Conservation (phyloP, 23 tunicate genomes). For the Halocynthia roretzi region DNA sequence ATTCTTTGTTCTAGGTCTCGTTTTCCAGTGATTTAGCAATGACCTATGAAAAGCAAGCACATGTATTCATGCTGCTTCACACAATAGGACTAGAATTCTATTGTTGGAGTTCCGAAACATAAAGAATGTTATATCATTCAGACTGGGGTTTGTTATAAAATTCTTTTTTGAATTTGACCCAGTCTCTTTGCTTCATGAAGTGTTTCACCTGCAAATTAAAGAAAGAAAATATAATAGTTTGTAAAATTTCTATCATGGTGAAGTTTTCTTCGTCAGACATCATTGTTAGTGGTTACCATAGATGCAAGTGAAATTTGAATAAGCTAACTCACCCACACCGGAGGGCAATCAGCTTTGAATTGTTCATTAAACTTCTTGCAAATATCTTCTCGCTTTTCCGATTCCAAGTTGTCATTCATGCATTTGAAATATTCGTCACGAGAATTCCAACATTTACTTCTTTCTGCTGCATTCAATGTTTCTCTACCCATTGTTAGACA, state of each 20-base stretch:
- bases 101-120: too few species aligned
- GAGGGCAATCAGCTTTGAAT: slow-evolving; percentile 73
- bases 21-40: too few species aligned
- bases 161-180: slow-evolving; percentile 81
- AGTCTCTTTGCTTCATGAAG: slow-evolving; percentile 43
- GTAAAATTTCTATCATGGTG: background rate
- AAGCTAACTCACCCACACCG: slow-evolving; percentile 57
- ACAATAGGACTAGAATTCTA: too few species aligned
- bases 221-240: background rate
- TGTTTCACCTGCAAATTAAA: slow-evolving; percentile 60
- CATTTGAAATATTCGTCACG: slow-evolving; percentile 71
- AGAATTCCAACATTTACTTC: slow-evolving; percentile 78
- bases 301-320: background rate
- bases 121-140: too few species aligned
- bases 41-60: too few species aligned
- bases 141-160: slow-evolving; percentile 2
- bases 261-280: background rate
- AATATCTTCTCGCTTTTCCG: slow-evolving; percentile 36
- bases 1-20: too few species aligned
- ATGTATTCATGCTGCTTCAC: too few species aligned
- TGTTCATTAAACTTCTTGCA: slow-evolving; percentile 38
- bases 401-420: slow-evolving; percentile 11
- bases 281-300: background rate
- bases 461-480: slow-evolving; percentile 45
- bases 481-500: slow-evolving; percentile 7